Conservation (phyloP, 30 jellyfish, hydroid and myxozoan species). For the Nemopilema nomurai region DNA sequence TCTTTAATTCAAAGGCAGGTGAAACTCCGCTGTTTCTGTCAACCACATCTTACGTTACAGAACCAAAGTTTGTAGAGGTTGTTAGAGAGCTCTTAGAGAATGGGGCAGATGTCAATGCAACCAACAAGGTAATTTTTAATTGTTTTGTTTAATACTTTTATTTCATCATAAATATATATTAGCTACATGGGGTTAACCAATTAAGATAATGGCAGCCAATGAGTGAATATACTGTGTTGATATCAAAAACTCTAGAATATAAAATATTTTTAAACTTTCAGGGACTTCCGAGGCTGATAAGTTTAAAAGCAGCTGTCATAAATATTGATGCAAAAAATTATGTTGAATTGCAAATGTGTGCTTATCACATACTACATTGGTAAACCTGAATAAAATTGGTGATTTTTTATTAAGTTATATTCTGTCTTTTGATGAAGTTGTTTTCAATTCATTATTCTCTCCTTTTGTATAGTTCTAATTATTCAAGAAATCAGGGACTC, state of each 20-base stretch:
- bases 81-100: slow-evolving; percentile 71
- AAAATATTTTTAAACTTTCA: too few species aligned
- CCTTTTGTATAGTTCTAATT: too few species aligned
- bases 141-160: neutral
- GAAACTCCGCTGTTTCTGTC: slow-evolving; percentile 88
- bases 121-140: slow-evolving; percentile 28
- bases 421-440: neutral
- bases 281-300: too few species aligned
- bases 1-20: slow-evolving; percentile 56
- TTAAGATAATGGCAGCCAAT: too few species aligned
- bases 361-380: too few species aligned
- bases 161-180: neutral
- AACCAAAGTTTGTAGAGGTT: slow-evolving; percentile 82
- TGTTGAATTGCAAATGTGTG: neutral
- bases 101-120: slow-evolving; percentile 70
- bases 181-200: neutral
- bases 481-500: neutral
- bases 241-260: too few species aligned
- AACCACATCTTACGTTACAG: slow-evolving; percentile 77
- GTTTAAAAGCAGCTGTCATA: too few species aligned
- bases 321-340: too few species aligned
- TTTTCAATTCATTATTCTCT: neutral
- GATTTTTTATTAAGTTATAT: too few species aligned
- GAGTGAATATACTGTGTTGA: too few species aligned
- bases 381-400: too few species aligned